phyloP scores from a whole-genome alignment of 2,888 invertebrate genomes.

The Iselma pallidipennis region DNA sequence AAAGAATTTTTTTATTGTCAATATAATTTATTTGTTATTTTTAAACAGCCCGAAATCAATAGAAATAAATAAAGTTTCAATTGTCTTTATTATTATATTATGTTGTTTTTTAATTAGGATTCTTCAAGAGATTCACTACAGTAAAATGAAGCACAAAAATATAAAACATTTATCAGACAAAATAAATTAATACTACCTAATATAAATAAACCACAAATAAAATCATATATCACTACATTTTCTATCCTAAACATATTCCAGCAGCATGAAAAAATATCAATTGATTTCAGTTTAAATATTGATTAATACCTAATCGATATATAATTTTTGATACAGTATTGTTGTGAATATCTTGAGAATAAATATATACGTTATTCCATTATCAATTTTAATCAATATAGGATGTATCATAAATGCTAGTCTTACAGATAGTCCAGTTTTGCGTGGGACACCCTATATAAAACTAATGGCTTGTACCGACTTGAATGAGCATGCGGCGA shows the following conservation, averaged over 20 bases:
- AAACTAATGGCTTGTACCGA: too few species aligned
- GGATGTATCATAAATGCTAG: not conserved
- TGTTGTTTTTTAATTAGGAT: slow-evolving; percentile 7
- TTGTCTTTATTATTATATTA: not conserved
- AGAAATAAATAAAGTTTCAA: not conserved
- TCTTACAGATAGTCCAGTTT: too few species aligned
- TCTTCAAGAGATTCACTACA: slow-evolving; percentile 22
- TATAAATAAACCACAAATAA: slow-evolving; percentile 69
- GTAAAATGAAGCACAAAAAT: slow-evolving; percentile 53
- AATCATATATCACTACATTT: slow-evolving; percentile 81
- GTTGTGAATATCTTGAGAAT: not conserved
- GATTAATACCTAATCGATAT: too few species aligned
- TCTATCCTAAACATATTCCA: slow-evolving; percentile 64
- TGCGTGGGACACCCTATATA: too few species aligned
- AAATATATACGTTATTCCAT: not conserved
- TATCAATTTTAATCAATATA: not conserved
- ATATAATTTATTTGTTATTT: too few species aligned
- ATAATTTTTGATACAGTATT: not conserved
- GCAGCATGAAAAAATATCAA: slow-evolving; percentile 44
- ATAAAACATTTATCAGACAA: slow-evolving; percentile 67
- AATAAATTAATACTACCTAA: slow-evolving; percentile 68
- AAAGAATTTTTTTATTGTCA: too few species aligned
- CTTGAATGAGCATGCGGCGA: too few species aligned
- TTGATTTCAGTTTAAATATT: slow-evolving; percentile 9
- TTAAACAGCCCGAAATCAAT: too few species aligned